Evolutionary conservation across 2,797 vertebrate species (phyloP).

Genomic region (Diplodus sargus): DNA sequence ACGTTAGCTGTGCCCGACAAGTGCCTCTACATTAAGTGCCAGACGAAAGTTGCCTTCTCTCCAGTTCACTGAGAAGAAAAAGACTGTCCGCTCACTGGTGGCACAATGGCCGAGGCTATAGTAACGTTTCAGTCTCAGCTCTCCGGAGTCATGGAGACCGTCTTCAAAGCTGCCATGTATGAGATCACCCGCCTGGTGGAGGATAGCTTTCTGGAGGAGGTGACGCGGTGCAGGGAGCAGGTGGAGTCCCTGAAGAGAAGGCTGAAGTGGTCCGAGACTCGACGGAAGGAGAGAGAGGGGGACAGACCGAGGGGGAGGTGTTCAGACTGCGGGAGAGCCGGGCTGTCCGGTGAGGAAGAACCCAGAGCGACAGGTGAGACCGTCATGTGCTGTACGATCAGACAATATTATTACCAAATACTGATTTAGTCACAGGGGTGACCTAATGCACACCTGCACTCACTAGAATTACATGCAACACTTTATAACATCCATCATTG

Average conservation of each 20-base stretch:
- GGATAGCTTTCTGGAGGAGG: slow-evolving; percentile 85
- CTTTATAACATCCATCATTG: too few relatives aligned
- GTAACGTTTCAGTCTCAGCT: slow-evolving; percentile 86
- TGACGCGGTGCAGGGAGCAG: slow-evolving; percentile 82
- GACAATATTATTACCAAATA: too few relatives aligned
- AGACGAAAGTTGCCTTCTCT: not conserved
- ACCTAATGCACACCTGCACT: not conserved
- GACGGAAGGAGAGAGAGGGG: slow-evolving; percentile 69
- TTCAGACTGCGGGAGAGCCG: slow-evolving; percentile 72
- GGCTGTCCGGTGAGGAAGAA: slow-evolving; percentile 39
- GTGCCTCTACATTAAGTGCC: not conserved
- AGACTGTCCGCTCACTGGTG: not conserved
- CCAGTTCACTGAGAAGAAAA: not conserved
- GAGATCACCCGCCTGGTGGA: slow-evolving; percentile 87
- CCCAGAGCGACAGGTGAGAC: slow-evolving; percentile 59
- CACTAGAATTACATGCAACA: too few relatives aligned
- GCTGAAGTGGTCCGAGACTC: slow-evolving; percentile 80
- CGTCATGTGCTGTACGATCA: not conserved
- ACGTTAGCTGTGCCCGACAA: not conserved
- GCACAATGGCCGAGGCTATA: slow-evolving; percentile 79
- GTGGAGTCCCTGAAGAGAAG: slow-evolving; percentile 83
- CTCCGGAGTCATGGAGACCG: slow-evolving; percentile 87
- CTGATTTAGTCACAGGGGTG: not conserved
- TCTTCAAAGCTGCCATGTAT: slow-evolving; percentile 88
- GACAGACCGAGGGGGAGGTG: slow-evolving; percentile 60